These are phyloP conservation scores for Drosophila pseudotalamancana DNA, from an alignment of 2,888 invertebrate species.

Conservation along the genomic window DNA sequence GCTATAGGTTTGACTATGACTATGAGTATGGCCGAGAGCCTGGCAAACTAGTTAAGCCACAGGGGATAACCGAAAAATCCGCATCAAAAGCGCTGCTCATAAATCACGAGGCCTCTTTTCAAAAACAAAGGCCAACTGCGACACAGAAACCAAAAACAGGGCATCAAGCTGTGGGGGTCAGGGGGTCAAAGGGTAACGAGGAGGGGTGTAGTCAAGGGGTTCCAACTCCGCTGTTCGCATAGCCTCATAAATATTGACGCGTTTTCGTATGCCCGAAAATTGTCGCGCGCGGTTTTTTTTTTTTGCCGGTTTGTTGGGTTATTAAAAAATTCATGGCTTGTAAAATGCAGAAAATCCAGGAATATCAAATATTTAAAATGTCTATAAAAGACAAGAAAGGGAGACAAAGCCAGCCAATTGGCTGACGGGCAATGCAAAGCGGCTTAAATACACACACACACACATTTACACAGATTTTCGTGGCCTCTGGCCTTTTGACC, in stretches of 20 bases:
- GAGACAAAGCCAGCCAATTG: slow-evolving; percentile 37
- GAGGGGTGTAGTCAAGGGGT: slow-evolving; percentile 17
- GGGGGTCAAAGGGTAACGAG: not conserved
- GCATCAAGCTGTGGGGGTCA: not conserved
- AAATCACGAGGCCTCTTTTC: slow-evolving; percentile 49
- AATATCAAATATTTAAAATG: slow-evolving; percentile 74
- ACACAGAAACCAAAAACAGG: slow-evolving; percentile 22
- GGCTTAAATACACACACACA: slow-evolving; percentile 36
- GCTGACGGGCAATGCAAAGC: slow-evolving; percentile 33
- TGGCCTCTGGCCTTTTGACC: slow-evolving; percentile 70
- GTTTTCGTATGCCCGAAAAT: slow-evolving; percentile 62
- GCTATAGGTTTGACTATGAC: slow-evolving; percentile 43
- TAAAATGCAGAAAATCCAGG: slow-evolving; percentile 75
- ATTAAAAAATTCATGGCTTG: slow-evolving; percentile 79
- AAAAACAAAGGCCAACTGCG: slow-evolving; percentile 43
- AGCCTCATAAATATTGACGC: slow-evolving; percentile 77
- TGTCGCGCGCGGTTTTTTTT: slow-evolving; percentile 72
- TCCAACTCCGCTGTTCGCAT: slow-evolving; percentile 24
- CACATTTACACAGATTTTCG: slow-evolving; percentile 33
- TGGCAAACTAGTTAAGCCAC: slow-evolving; percentile 57
- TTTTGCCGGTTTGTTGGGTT: slow-evolving; percentile 44
- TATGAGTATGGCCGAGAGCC: slow-evolving; percentile 17
- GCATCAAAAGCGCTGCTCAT: slow-evolving; percentile 54
- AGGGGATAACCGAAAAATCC: slow-evolving; percentile 41
- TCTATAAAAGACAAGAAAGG: slow-evolving; percentile 61